phyloP scores from a whole-genome alignment of 1,140 invertebrate species.

The Harpegnathos saltator region DNA sequence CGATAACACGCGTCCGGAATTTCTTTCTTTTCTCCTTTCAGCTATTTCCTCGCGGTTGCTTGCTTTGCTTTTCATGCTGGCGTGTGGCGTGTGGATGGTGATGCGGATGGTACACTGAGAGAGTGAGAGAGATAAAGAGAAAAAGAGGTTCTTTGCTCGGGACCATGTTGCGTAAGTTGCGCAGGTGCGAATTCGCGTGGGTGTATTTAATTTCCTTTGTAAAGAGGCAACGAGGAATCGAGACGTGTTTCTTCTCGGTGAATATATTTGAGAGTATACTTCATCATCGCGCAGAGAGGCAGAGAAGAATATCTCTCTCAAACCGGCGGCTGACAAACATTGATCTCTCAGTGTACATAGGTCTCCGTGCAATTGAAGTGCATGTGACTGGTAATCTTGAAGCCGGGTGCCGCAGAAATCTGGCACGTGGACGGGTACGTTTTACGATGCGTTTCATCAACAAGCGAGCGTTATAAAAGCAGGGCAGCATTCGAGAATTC shows the following conservation, averaged over 20 bases:
- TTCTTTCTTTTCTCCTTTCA: conserved; percentile 6
- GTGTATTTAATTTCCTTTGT: too few species aligned
- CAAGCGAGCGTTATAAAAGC: conserved; percentile 44
- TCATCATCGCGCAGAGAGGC: not conserved
- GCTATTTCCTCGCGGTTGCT: conserved; percentile 9
- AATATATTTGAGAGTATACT: not conserved
- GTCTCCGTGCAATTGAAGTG: conserved; percentile 4
- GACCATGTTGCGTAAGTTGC: not conserved
- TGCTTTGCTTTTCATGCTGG: conserved; percentile 61
- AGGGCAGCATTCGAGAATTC: not conserved
- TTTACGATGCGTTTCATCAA: conserved; percentile 13
- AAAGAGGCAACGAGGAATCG: not conserved
- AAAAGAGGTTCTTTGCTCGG: conserved; percentile 8
- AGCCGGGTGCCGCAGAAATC: conserved; percentile 15
- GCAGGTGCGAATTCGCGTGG: not conserved
- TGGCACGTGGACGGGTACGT: not conserved
- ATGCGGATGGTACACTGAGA: conserved; percentile 33
- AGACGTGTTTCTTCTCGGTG: not conserved
- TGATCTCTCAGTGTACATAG: conserved; percentile 42
- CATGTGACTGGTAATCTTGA: not conserved
- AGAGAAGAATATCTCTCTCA: not conserved
- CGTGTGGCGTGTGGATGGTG: not conserved
- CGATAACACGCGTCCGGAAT: not conserved
- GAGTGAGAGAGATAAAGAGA: not conserved
- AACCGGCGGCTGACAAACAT: not conserved